Evolutionary conservation across 2,888 invertebrate genomes (phyloP), one percentile per base, ranked within the genome.

Genomic region (Troglohyphantes excavatus): DNA sequence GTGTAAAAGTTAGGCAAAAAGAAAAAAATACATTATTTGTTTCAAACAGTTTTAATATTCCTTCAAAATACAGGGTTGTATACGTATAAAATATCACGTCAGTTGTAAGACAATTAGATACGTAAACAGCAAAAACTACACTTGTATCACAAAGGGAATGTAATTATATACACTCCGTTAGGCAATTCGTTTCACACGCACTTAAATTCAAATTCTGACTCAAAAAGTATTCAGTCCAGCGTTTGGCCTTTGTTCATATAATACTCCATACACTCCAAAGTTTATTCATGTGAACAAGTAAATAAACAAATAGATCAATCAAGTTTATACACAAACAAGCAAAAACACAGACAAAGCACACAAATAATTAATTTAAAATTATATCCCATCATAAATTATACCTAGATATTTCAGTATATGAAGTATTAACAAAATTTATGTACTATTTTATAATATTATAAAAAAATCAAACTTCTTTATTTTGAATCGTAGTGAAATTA

Each of bases 171-270:
- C 84, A 85, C 76, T 85, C 76, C 83, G 61, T 61, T 63, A 59
- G 61, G 43, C 26, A 21, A 26, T 43, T 33, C 21, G 27, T 67
- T 26, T n/a, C 29, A 85, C 70, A 27, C 46, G 17, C 67, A 59
- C 46, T 68, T n/a, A 21, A 61, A 33, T n/a, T 27, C 9, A 65
- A 63, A 53, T 17, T 65, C 43, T 39, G 27, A 43, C 11, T 59
- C 21, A 61, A 27, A 79, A 27, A 46, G 3, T 26, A 21, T 73
- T 23, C 53, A 81, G 27, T 43, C 43, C n/a, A 26, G 17, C n/a
- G 75, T 75, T 85, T 85, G 84, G 27, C 84, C 84, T 85, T 85
- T 85, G 84, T 85, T 85, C 84, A 85, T 76, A 65, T 26, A 3
- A 39, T 59, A 26, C 63, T 21, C 17, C 9, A 9, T 33, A 33